phyloP scores from a whole-genome alignment of 92 coral and sea anemone species.

The Zoanthus sociatus region DNA sequence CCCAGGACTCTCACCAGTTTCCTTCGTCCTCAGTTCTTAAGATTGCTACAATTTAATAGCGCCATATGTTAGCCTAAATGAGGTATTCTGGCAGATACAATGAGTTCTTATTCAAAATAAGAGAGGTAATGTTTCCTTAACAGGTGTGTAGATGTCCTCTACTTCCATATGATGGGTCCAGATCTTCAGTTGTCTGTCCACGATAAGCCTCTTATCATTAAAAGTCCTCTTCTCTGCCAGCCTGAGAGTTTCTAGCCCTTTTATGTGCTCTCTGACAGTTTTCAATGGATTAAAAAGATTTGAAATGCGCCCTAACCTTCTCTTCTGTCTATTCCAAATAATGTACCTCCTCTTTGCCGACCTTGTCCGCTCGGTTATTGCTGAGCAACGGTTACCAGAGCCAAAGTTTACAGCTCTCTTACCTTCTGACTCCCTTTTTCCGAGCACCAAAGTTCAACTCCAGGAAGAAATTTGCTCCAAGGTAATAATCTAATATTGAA shows the following conservation, averaged over 20 bases:
- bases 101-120: no score
- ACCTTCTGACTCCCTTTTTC: constrained; percentile 10
- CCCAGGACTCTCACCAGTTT: no score
- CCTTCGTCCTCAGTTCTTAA: no score
- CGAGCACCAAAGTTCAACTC: constrained; percentile 2
- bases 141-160: not conserved
- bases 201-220: not conserved
- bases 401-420: constrained; percentile 40
- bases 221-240: not conserved
- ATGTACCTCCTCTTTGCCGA: not conserved
- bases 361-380: not conserved
- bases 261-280: not conserved
- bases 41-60: no score
- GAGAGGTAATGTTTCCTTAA: no score
- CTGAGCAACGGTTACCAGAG: not conserved
- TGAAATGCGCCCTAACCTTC: not conserved
- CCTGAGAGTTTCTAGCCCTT: constrained; percentile 1
- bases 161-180: not conserved
- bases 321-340: not conserved
- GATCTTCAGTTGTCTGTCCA: not conserved
- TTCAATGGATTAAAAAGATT: not conserved
- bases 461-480: constrained; percentile 38
- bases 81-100: no score
- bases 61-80: no score
- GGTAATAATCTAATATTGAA: not conserved